These are phyloP conservation scores for Synanthedon vespiformis DNA, from an alignment of 2,888 invertebrate genomes.

Conservation along the genomic window DNA sequence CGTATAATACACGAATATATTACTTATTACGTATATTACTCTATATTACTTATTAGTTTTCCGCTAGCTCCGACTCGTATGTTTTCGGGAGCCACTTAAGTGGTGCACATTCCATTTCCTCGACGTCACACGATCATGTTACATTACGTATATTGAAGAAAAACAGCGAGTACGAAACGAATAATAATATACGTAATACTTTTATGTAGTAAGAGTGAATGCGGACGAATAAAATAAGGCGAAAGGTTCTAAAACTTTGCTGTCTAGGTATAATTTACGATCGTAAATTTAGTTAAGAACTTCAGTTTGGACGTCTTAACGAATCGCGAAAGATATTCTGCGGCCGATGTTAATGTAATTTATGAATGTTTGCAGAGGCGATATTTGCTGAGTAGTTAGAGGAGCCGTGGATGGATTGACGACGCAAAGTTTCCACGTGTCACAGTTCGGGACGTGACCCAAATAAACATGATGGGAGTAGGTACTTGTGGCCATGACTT, in stretches of 20 bases:
- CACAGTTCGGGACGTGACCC: constrained; percentile 38
- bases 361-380: constrained; percentile 11
- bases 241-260: background rate
- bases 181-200: no score
- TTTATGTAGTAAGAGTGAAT: no score
- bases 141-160: no score
- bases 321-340: background rate
- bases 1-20: background rate
- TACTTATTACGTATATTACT: no score
- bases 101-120: constrained; percentile 12
- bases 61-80: constrained; percentile 11
- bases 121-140: background rate
- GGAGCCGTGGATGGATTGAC: constrained; percentile 18
- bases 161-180: no score
- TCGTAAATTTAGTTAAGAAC: background rate
- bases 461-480: constrained; percentile 42
- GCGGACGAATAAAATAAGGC: no score
- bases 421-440: constrained; percentile 49
- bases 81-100: constrained; percentile 5
- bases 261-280: background rate
- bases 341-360: constrained; percentile 12
- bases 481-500: constrained; percentile 39
- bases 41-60: constrained; percentile 6
- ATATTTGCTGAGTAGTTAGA: constrained; percentile 25
- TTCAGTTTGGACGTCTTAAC: background rate